phyloP scores from a whole-genome alignment of 2,797 vertebrate genomes.

The Halcyon smyrnensis region DNA sequence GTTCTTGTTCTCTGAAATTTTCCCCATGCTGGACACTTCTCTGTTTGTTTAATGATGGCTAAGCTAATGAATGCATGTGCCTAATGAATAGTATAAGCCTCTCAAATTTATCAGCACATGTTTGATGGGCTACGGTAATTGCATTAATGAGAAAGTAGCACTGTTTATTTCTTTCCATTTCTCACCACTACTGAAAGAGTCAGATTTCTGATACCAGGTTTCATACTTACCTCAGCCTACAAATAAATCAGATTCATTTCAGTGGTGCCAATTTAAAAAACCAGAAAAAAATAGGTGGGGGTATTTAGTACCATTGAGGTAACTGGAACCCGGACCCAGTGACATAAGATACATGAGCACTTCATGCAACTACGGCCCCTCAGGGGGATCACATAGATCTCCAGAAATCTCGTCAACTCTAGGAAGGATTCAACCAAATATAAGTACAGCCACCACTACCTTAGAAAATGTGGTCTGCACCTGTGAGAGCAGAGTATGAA shows the following conservation, averaged over 20 bases:
- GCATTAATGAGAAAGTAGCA: slow-evolving; percentile 9
- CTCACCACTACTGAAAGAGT: neutral
- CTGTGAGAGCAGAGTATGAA: neutral
- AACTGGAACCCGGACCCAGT: neutral
- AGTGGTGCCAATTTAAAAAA: neutral
- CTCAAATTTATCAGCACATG: neutral
- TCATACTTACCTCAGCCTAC: neutral
- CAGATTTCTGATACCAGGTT: neutral
- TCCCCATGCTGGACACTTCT: slow-evolving; percentile 8
- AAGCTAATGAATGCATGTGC: slow-evolving; percentile 41
- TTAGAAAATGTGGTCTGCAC: neutral
- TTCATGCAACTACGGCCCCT: neutral
- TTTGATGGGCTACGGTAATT: neutral
- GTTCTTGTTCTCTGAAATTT: slow-evolving; percentile 71
- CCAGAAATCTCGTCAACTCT: neutral
- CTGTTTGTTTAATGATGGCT: slow-evolving; percentile 73
- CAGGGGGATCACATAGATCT: accelerated
- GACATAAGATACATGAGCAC: neutral
- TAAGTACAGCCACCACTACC: neutral
- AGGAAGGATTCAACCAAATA: neutral
- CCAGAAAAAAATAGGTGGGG: too few relatives aligned
- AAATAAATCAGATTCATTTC: neutral
- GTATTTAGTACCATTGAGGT: neutral
- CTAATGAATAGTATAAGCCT: slow-evolving; percentile 39
- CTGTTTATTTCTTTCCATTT: neutral